Evolutionary conservation across 2,113 vertebrate species (phyloP).

Genomic region (Platysternon megacephalum): DNA sequence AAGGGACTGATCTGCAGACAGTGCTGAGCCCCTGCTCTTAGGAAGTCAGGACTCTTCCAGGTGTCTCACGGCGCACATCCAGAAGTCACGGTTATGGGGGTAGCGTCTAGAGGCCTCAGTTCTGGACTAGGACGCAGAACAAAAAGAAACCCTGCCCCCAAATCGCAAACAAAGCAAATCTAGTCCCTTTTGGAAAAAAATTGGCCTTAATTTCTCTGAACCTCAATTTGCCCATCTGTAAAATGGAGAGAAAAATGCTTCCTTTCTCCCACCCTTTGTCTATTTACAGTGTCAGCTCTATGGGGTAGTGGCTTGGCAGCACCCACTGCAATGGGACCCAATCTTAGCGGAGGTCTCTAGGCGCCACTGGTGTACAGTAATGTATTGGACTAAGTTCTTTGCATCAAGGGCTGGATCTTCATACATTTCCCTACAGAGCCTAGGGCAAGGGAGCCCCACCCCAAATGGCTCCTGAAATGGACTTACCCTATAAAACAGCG

Average conservation of each 20-base stretch:
- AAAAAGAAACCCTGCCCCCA: background rate
- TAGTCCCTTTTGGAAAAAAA: background rate
- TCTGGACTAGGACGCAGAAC: background rate
- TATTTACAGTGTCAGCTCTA: background rate
- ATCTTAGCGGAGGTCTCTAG: background rate
- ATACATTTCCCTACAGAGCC: background rate
- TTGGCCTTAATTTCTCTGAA: background rate
- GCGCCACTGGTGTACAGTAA: background rate
- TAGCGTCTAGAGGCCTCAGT: background rate
- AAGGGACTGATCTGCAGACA: background rate
- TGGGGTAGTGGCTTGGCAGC: background rate
- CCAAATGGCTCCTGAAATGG: background rate
- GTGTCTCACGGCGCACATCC: background rate
- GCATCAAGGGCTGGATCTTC: background rate
- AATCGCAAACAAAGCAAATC: background rate
- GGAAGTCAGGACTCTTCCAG: background rate
- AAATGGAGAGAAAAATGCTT: background rate
- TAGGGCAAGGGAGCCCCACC: background rate
- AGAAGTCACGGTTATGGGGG: background rate
- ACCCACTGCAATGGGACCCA: background rate
- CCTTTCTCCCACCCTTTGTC: background rate
- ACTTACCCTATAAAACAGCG: slow-evolving; percentile 83
- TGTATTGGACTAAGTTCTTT: background rate
- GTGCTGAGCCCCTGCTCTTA: background rate
- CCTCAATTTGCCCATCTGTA: background rate